phyloP scores from a whole-genome alignment of 2,113 vertebrate species.

The Tachuris rubrigastra region DNA sequence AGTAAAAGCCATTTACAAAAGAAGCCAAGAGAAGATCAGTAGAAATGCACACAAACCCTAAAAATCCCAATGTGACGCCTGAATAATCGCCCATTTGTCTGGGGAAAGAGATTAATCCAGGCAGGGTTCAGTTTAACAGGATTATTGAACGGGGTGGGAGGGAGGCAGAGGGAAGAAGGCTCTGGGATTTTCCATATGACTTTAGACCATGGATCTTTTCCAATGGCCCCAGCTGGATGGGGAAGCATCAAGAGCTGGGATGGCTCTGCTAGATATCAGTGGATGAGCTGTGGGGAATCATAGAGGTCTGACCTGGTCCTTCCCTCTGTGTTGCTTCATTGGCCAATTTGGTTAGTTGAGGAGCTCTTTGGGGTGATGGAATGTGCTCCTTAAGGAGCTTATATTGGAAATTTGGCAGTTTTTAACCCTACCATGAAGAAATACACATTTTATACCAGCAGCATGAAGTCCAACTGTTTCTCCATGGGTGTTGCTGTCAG shows the following conservation, averaged over 20 bases:
- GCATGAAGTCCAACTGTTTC: background rate
- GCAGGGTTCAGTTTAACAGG: conserved; percentile 60
- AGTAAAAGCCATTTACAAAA: conserved; percentile 57
- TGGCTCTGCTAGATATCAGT: background rate
- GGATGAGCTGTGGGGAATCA: background rate
- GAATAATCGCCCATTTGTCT: conserved; percentile 59
- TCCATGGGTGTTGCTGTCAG: background rate
- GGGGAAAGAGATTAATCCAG: conserved; percentile 59
- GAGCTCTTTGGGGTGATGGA: background rate
- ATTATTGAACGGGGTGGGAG: conserved; percentile 17
- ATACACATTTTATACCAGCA: rapidly evolving
- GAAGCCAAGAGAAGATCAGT: conserved; percentile 56
- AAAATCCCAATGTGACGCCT: conserved; percentile 59
- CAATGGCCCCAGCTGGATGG: background rate
- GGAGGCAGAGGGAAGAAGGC: background rate
- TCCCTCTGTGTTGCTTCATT: rapidly evolving
- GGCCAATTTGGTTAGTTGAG: background rate
- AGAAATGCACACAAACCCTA: conserved; percentile 59
- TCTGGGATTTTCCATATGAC: background rate
- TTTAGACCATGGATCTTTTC: conserved; percentile 5
- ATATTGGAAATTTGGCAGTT: background rate
- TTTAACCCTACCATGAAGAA: background rate
- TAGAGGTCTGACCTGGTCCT: rapidly evolving
- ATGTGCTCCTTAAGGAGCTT: background rate
- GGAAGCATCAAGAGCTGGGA: background rate